phyloP scores from a whole-genome alignment of 2,888 invertebrate species.

The Tenodera sinensis region DNA sequence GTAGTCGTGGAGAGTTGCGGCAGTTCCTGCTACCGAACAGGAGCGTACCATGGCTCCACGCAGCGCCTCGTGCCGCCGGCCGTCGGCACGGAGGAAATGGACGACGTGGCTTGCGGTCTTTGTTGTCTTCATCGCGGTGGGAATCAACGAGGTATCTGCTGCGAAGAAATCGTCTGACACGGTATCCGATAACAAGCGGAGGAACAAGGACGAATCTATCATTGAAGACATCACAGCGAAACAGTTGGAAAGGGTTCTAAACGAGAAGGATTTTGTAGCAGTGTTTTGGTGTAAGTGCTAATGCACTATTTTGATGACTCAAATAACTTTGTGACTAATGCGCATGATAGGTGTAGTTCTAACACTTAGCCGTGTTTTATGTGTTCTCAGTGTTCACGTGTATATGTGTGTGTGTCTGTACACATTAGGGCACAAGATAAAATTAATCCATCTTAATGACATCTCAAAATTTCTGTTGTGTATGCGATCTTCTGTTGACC shows the following conservation, averaged over 20 bases:
- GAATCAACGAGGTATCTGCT: conserved; percentile 42
- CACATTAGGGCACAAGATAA: not conserved
- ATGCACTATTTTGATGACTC: not conserved
- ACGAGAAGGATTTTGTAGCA: conserved; percentile 90
- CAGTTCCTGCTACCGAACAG: conserved; percentile 2
- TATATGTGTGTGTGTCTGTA: not conserved
- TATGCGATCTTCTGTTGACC: too few relatives aligned
- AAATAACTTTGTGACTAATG: not conserved
- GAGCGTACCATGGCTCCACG: conserved; percentile 19
- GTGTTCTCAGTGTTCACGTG: not conserved
- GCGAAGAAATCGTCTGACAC: conserved; percentile 41
- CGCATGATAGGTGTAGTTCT: not conserved
- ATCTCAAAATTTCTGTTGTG: too few relatives aligned
- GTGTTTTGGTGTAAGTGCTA: conserved; percentile 92
- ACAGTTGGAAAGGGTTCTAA: conserved; percentile 83
- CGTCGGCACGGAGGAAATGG: conserved; percentile 8
- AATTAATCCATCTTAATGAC: too few relatives aligned
- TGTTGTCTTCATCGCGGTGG: conserved; percentile 21
- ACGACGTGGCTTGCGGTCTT: conserved; percentile 27
- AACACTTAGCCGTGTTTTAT: not conserved
- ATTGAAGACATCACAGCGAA: conserved; percentile 93
- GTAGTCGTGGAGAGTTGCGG: not conserved
- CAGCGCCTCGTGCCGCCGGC: conserved; percentile 22
- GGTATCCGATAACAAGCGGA: not conserved
- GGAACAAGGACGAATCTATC: conserved; percentile 59